A percentile compares a stretch with the other conserved stretches of the same genome.
Evolutionary conservation across 2,797 vertebrate species (phyloP).

Genomic region (Premnoplex brunnescens): DNA sequence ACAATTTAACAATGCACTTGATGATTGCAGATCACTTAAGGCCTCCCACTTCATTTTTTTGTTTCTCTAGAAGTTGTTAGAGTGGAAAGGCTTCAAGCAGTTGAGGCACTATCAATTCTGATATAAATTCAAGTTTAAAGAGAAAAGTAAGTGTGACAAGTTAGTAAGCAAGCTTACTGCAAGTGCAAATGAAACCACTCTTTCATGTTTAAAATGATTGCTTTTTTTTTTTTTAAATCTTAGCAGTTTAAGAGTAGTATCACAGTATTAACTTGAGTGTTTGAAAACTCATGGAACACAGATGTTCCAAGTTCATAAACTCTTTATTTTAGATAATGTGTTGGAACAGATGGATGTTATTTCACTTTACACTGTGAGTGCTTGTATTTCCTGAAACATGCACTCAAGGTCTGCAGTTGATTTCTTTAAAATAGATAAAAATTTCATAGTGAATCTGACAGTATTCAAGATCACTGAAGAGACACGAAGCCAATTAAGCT

Average conservation of each 20-base stretch:
- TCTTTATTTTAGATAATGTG: neutral
- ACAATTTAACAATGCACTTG: neutral
- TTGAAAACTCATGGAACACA: neutral
- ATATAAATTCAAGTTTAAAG: constrained; percentile 10
- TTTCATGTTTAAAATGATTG: neutral
- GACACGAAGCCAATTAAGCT: neutral
- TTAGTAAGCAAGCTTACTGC: neutral
- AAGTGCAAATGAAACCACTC: neutral
- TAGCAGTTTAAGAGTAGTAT: neutral
- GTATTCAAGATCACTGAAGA: neutral
- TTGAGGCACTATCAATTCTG: constrained; percentile 12
- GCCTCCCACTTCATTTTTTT: constrained; percentile 9
- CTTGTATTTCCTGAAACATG: neutral
- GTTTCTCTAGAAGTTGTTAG: neutral
- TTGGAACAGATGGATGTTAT: neutral
- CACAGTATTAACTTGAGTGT: neutral
- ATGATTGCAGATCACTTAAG: neutral
- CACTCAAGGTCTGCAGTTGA: neutral
- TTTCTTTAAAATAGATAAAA: neutral
- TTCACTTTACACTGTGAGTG: neutral
- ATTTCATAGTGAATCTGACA: neutral
- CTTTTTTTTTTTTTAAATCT: neutral
- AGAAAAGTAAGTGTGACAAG: neutral
- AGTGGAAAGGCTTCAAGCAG: neutral
- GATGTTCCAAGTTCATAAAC: neutral